phyloP scores from a whole-genome alignment of 1,140 invertebrate species.

The Caenorhabditis brenneri region DNA sequence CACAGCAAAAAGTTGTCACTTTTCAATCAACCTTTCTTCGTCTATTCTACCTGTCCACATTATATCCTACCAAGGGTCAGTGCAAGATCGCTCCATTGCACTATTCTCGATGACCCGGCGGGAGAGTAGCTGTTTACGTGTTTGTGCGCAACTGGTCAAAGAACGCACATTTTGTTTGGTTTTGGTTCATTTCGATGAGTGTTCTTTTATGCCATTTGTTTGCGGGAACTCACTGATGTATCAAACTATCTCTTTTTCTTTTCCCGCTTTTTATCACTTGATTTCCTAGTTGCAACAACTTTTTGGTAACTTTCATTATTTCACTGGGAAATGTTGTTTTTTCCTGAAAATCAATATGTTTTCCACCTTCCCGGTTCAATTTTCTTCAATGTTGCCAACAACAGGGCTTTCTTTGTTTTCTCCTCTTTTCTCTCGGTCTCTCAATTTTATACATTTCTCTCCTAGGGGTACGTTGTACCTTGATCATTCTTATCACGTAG shows the following conservation, averaged over 20 bases:
- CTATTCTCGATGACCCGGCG: background rate
- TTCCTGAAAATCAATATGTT: background rate
- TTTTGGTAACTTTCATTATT: too few species aligned
- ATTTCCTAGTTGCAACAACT: too few species aligned
- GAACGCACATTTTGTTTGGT: background rate
- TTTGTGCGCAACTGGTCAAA: background rate
- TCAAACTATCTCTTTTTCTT: background rate
- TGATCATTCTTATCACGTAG: background rate
- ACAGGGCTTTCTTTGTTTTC: background rate
- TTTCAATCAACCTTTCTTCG: too few species aligned
- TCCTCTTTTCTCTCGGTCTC: background rate
- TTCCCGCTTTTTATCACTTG: background rate
- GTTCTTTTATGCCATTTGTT: background rate
- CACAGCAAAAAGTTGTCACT: too few species aligned
- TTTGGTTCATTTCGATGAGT: background rate
- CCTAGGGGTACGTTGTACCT: background rate
- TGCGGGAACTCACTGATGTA: background rate
- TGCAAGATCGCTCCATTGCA: background rate
- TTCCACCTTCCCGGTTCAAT: background rate
- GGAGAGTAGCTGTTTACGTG: background rate
- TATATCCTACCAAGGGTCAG: background rate
- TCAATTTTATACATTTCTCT: background rate
- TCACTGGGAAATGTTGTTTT: too few species aligned
- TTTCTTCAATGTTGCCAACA: background rate
- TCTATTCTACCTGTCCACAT: background rate